A percentile compares a stretch with the other conserved stretches of the same genome.
phyloP scores from a whole-genome alignment of 2,888 invertebrate species.

The Crematogaster levior region DNA sequence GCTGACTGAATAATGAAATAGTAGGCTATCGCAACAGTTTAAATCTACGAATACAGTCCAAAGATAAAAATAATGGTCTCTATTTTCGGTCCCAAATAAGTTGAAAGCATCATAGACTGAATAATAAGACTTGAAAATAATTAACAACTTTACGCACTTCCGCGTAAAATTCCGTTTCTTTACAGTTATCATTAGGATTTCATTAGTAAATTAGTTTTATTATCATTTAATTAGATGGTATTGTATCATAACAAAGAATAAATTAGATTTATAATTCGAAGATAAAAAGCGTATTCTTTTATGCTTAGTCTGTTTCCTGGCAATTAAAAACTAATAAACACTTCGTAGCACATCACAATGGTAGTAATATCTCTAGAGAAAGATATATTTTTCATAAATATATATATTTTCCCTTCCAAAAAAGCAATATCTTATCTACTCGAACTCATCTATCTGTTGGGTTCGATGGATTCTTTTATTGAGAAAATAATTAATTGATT shows the following conservation, averaged over 20 bases:
- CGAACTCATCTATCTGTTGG: neutral
- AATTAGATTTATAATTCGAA: constrained; percentile 17
- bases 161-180: too few relatives aligned
- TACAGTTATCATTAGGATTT: neutral
- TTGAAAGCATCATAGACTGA: neutral
- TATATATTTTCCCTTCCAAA: neutral
- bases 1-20: constrained; percentile 47
- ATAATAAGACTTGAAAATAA: neutral
- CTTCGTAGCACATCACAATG: neutral
- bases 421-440: constrained; percentile 27
- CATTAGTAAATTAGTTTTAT: constrained; percentile 15
- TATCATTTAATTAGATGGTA: neutral
- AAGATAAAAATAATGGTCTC: constrained; percentile 8
- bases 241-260: neutral
- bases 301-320: neutral
- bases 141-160: neutral
- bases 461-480: constrained; percentile 3
- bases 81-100: constrained; percentile 14
- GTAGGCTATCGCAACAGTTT: neutral
- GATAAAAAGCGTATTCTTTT: neutral
- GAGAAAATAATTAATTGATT: constrained; percentile 37
- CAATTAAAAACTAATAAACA: constrained; percentile 5
- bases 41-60: neutral
- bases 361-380: constrained; percentile 1
- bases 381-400: constrained; percentile 34